These are phyloP conservation scores for Ambastaia sidthimunki DNA, from an alignment of 2,797 vertebrate species.

Conservation along the genomic window DNA sequence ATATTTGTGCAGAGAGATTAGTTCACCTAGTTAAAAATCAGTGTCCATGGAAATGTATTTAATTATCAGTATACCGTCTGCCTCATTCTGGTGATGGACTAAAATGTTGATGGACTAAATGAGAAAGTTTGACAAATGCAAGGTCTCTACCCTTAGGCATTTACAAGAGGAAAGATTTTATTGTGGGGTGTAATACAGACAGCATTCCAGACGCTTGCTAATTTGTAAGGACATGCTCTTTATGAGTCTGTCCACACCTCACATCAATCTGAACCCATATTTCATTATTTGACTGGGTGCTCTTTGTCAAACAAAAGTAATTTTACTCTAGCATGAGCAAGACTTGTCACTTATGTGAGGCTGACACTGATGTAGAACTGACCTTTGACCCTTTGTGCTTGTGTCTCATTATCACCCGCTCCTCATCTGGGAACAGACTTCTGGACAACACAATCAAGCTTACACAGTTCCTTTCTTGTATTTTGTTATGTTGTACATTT, in stretches of 20 bases:
- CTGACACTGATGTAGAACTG: slow-evolving; percentile 32
- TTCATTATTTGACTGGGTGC: slow-evolving; percentile 65
- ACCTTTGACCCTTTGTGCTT: slow-evolving; percentile 41
- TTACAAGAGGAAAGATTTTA: slow-evolving; percentile 10
- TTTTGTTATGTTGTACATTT: no score
- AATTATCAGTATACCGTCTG: not conserved
- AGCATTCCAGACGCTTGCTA: slow-evolving; percentile 18
- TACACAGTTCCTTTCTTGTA: no score
- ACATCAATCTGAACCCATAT: slow-evolving; percentile 34
- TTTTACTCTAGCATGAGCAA: slow-evolving; percentile 73
- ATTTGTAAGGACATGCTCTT: slow-evolving; percentile 22
- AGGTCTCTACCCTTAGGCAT: slow-evolving; percentile 2
- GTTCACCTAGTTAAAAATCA: not conserved
- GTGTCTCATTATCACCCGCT: slow-evolving; percentile 51
- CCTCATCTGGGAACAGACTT: slow-evolving; percentile 17
- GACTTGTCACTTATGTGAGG: slow-evolving; percentile 57
- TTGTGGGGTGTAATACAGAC: slow-evolving; percentile 10
- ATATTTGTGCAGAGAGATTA: not conserved
- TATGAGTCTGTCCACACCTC: slow-evolving; percentile 35
- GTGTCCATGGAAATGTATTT: not conserved
- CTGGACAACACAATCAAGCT: slow-evolving; percentile 4
- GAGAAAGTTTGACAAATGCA: slow-evolving; percentile 14
- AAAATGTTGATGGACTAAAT: not conserved
- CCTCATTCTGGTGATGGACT: no score
- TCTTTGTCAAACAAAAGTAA: slow-evolving; percentile 70